phyloP scores from a whole-genome alignment of 1,140 invertebrate species.

The Aphidius gifuensis region DNA sequence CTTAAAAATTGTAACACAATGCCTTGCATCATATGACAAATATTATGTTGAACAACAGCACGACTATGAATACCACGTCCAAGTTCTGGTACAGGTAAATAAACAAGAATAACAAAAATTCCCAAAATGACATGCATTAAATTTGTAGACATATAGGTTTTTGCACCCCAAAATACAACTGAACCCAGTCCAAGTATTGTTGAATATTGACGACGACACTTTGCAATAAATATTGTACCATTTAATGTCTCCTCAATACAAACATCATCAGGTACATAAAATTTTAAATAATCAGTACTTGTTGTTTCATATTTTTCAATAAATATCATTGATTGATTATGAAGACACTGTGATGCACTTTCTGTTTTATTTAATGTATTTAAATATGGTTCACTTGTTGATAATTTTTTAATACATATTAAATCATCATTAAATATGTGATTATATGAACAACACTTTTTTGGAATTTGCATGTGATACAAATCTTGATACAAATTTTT shows the following conservation, averaged over 20 bases:
- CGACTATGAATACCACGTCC: slow-evolving; percentile 39
- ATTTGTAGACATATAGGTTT: slow-evolving; percentile 44
- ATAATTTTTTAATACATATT: neutral
- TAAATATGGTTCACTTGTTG: neutral
- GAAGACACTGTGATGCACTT: neutral
- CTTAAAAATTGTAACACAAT: slow-evolving; percentile 31
- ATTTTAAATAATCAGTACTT: neutral
- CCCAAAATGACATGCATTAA: slow-evolving; percentile 40
- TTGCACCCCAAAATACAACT: slow-evolving; percentile 40
- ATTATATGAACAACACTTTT: slow-evolving; percentile 10
- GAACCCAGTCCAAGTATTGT: slow-evolving; percentile 21
- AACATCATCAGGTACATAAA: slow-evolving; percentile 1
- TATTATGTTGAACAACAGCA: slow-evolving; percentile 40
- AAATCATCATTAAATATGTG: slow-evolving; percentile 10
- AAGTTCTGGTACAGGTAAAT: slow-evolving; percentile 35
- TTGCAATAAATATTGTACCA: slow-evolving; percentile 32
- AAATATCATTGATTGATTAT: slow-evolving; percentile 9
- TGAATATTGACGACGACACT: slow-evolving; percentile 25
- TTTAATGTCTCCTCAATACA: slow-evolving; percentile 34
- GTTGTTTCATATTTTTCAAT: neutral
- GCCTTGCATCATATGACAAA: slow-evolving; percentile 36
- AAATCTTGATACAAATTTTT: neutral
- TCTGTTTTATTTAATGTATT: neutral
- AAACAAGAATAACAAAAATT: slow-evolving; percentile 36
- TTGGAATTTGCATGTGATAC: neutral